Conservation (phyloP, 2,888 invertebrate genomes). For the Tholera decimalis region DNA sequence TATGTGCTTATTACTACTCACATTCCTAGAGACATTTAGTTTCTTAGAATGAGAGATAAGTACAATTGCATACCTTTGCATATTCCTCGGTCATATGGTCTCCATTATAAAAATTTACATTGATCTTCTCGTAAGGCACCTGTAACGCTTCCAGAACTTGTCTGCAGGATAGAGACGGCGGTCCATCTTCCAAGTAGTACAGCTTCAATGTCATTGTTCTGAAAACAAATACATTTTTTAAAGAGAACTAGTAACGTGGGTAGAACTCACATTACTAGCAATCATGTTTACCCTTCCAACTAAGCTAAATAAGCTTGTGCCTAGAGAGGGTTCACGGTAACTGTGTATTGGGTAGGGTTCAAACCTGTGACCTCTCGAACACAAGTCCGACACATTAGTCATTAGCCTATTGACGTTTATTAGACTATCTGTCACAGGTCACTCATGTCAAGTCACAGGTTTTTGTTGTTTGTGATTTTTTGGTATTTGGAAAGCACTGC, state of each 20-base stretch:
- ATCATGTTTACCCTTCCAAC: no score
- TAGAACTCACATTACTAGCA: no score
- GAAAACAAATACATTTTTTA: slow-evolving; percentile 39
- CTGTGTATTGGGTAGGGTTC: no score
- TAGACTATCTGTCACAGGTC: no score
- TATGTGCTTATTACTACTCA: not conserved
- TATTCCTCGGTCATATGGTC: slow-evolving; percentile 94
- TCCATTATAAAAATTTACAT: slow-evolving; percentile 93
- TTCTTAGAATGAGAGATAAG: not conserved
- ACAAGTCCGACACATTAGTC: no score
- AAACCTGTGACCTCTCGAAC: no score
- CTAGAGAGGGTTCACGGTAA: no score
- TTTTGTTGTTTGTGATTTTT: not conserved
- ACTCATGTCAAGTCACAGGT: not conserved
- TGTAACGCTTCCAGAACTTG: slow-evolving; percentile 93
- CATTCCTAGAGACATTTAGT: not conserved
- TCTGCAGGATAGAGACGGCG: slow-evolving; percentile 94
- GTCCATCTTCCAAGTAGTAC: slow-evolving; percentile 95
- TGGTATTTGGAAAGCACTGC: not conserved
- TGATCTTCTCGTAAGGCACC: slow-evolving; percentile 92
- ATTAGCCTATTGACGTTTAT: no score
- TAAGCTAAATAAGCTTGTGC: no score
- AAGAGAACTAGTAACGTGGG: no score
- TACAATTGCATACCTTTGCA: slow-evolving; percentile 92
- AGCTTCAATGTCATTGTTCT: slow-evolving; percentile 91